A percentile compares a stretch with the other conserved stretches of the same genome.
These are phyloP conservation scores for Pachypanchax playfairii DNA, from an alignment of 2,113 vertebrate genomes.

Conservation along the genomic window DNA sequence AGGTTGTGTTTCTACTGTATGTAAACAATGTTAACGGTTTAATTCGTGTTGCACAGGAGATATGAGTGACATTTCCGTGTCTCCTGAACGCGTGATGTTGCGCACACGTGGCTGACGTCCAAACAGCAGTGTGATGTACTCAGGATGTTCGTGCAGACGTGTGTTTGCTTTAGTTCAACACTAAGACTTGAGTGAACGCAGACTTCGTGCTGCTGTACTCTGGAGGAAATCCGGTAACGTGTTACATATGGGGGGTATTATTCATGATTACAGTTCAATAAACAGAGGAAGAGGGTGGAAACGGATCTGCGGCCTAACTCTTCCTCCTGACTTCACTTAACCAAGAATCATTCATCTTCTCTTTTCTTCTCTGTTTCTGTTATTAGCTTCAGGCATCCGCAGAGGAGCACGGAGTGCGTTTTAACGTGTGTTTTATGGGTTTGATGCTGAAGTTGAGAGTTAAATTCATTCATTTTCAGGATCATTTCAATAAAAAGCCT, in stretches of 20 bases:
- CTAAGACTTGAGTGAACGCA: constrained; percentile 56
- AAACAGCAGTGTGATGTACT: constrained; percentile 37
- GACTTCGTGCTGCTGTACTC: constrained; percentile 49
- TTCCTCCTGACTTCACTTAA: constrained; percentile 43
- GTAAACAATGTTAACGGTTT: neutral
- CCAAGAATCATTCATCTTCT: constrained; percentile 27
- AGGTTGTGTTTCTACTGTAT: no score
- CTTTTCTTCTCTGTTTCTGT: constrained; percentile 4
- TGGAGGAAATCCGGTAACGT: constrained; percentile 68
- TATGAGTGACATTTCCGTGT: neutral
- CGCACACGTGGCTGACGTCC: constrained; percentile 22
- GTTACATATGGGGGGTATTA: constrained; percentile 66
- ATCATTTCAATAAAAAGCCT: no score
- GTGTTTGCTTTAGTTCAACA: constrained; percentile 64
- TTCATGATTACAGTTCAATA: constrained; percentile 72
- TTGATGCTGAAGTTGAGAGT: neutral
- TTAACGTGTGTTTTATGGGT: neutral
- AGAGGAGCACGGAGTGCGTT: no score
- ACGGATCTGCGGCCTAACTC: constrained; percentile 45
- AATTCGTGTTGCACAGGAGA: neutral
- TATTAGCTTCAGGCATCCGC: no score
- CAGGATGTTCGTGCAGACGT: constrained; percentile 59
- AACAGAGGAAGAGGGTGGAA: constrained; percentile 66
- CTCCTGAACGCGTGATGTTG: constrained; percentile 14
- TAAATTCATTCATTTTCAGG: no score